These are phyloP conservation scores for Hybognathus amarus DNA, from an alignment of 2,797 vertebrate species.

Conservation along the genomic window DNA sequence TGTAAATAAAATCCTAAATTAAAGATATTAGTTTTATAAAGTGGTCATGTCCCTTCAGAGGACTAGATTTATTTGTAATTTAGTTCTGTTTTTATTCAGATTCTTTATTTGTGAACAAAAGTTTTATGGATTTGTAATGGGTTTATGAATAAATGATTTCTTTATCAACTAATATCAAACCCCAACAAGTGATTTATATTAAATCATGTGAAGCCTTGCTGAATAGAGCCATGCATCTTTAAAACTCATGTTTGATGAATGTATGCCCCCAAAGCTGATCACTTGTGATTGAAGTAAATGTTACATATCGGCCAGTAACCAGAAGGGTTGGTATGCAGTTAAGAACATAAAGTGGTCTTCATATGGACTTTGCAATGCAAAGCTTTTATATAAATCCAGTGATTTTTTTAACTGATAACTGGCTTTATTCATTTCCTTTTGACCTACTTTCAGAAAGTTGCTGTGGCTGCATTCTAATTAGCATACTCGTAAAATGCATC, in stretches of 20 bases:
- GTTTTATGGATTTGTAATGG: background rate
- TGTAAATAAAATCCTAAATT: background rate
- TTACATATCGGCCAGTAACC: background rate
- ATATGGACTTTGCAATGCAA: background rate
- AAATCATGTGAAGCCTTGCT: background rate
- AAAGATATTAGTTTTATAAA: background rate
- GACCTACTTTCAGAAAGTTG: slow-evolving; percentile 28
- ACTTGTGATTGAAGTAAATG: background rate
- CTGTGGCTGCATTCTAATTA: slow-evolving; percentile 11
- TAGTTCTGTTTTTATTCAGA: background rate
- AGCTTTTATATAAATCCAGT: background rate
- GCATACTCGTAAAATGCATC: slow-evolving; percentile 18
- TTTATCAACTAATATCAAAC: background rate
- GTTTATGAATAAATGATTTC: background rate
- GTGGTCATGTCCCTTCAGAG: background rate
- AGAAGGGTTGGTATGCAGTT: background rate
- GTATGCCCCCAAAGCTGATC: background rate
- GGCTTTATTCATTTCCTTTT: background rate
- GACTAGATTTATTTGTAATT: background rate
- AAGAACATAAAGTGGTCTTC: background rate
- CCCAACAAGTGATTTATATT: background rate
- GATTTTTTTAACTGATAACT: background rate
- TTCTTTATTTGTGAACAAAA: background rate
- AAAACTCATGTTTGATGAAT: slow-evolving; percentile 19
- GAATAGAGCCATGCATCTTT: slow-evolving; percentile 8